These are phyloP conservation scores for Siniperca scherzeri DNA, from an alignment of 2,797 vertebrate species.

Conservation along the genomic window DNA sequence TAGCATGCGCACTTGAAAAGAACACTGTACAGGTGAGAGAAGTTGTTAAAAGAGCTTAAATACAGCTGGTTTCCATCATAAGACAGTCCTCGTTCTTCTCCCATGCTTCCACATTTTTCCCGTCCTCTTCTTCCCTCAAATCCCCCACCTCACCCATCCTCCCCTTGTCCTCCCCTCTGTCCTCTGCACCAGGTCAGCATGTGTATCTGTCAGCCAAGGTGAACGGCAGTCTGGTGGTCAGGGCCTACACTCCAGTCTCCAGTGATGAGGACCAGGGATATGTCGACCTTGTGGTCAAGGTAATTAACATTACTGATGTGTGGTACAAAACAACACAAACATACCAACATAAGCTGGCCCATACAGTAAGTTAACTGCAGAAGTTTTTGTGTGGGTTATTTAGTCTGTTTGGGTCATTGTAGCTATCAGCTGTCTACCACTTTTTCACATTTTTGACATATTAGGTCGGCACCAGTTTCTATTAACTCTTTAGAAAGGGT, in stretches of 20 bases:
- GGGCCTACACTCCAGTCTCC: slow-evolving; percentile 94
- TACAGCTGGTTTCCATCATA: fast-evolving
- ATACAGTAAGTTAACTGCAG: background rate
- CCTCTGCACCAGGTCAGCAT: slow-evolving; percentile 88
- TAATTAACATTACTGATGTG: slow-evolving; percentile 59
- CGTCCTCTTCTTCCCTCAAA: background rate
- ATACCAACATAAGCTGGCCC: background rate
- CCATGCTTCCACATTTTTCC: background rate
- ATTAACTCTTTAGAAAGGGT: background rate
- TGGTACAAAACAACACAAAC: background rate
- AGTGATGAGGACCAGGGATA: slow-evolving; percentile 91
- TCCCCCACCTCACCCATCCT: background rate
- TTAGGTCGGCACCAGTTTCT: background rate
- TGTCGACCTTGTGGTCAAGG: slow-evolving; percentile 95
- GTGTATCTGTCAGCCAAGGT: slow-evolving; percentile 94
- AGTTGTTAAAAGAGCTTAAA: background rate
- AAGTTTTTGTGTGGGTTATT: background rate
- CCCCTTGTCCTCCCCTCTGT: background rate
- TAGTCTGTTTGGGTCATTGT: background rate
- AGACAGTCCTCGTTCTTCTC: background rate
- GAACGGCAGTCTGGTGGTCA: slow-evolving; percentile 87
- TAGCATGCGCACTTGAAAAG: background rate
- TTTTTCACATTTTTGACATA: background rate
- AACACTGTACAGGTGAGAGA: background rate
- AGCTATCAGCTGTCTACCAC: background rate